Evolutionary conservation across 1,140 invertebrate species (phyloP), one percentile per base, ranked within the genome.

Genomic region (Drosophila repleta): DNA sequence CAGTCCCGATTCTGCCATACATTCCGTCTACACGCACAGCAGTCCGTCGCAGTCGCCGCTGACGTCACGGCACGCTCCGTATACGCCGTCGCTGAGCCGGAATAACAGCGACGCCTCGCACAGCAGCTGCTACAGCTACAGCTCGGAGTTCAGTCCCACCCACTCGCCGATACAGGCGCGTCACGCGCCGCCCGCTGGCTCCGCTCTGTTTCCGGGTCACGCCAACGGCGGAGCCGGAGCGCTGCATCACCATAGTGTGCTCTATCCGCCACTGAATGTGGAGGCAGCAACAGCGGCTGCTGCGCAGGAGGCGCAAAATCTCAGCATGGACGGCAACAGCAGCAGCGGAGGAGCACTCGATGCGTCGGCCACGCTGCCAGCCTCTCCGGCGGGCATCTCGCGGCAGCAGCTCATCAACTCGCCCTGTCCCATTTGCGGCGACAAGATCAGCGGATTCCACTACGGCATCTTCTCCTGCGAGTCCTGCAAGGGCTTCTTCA

Each of bases 401-500:
- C 93, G 97, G 29, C 96, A 97, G 82, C 96, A 97, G 87, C 93
- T 97, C 5, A 93, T 93, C 57, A 94, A 93, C 90, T 98, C 97
- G 78, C 97, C 97, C 0, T 99, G 97, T 92, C 97, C 97, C 7
- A 98, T 99, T 58, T 99, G 97, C 90, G 97, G 97, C 0, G 97
- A 99, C 92, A 97, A 98, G 91, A 98, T 98, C 76, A 97, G 96
- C 72, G 97, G 97, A 10, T 98, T 98, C 92, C 97, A 98, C 92
- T 98, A 98, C 89, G 97, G 97, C 10, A 99, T 99, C 78, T 99
- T 98, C 92, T 98, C 97, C 10, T 99, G 98, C 93, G 98, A 99
- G 91, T 98, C 97, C 10, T 99, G 96, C 91, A 99, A 99, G 93
- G 98, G 98, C 3, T 99, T 99, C 92, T 99, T 99, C 93, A 99